Evolutionary conservation across 2,113 vertebrate genomes (phyloP).

Genomic region (Gracilinanus agilis): DNA sequence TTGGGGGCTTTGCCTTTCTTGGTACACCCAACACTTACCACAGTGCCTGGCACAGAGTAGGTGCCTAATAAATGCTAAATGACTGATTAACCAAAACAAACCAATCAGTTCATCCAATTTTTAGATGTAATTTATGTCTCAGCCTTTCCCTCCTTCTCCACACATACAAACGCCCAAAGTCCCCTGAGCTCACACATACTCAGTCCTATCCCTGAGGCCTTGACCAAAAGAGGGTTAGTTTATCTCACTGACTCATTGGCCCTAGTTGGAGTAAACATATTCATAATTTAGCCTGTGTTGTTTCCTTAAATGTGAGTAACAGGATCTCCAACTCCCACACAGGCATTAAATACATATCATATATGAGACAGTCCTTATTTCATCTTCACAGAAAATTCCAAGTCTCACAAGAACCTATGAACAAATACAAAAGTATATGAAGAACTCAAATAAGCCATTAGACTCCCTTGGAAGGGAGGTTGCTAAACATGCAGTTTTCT

Average conservation of each 20-base stretch:
- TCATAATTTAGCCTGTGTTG: not conserved
- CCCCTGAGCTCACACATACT: not conserved
- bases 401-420: not conserved
- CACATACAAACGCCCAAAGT: not conserved
- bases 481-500: not conserved
- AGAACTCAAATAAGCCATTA: not conserved
- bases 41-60: not conserved
- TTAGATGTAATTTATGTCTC: not conserved
- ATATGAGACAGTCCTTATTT: not conserved
- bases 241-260: not conserved
- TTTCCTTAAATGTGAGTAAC: not conserved
- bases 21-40: not conserved
- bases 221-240: not conserved
- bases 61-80: not conserved
- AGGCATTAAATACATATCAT: not conserved
- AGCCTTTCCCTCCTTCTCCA: not conserved
- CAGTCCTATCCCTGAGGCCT: not conserved
- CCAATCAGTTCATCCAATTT: not conserved
- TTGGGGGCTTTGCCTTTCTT: not conserved
- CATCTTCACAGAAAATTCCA: not conserved
- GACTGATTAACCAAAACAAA: not conserved
- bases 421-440: not conserved
- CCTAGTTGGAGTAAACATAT: not conserved
- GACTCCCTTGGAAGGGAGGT: not conserved
- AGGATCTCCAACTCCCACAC: not conserved